Evolutionary conservation across 2,797 vertebrate genomes (phyloP).

Genomic region (Denticeps clupeoides): DNA sequence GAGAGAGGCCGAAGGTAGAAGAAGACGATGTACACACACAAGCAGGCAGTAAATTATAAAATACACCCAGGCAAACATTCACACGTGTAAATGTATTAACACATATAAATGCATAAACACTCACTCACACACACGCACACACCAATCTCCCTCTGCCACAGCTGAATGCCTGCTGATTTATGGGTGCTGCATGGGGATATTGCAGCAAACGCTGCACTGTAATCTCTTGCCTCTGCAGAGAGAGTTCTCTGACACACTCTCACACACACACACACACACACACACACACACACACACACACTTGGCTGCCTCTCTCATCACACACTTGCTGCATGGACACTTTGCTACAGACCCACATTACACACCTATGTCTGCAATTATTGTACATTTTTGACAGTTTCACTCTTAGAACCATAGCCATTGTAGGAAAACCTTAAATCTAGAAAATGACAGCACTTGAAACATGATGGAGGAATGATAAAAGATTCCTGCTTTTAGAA

Average conservation of each 20-base stretch:
- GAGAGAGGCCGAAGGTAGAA: background rate
- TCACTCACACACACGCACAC: slow-evolving; percentile 6
- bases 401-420: too few species aligned
- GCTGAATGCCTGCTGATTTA: slow-evolving; percentile 36
- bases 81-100: background rate
- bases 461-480: too few species aligned
- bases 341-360: too few species aligned
- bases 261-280: background rate
- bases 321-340: too few species aligned
- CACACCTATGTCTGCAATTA: too few species aligned
- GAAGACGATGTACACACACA: background rate
- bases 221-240: slow-evolving; percentile 19
- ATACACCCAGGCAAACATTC: too few species aligned
- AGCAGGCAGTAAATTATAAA: too few species aligned
- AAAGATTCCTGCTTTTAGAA: too few species aligned
- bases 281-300: background rate
- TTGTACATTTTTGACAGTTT: too few species aligned
- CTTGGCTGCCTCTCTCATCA: too few species aligned
- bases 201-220: slow-evolving; percentile 23
- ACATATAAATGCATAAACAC: slow-evolving; percentile 7
- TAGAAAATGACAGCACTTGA: too few species aligned
- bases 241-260: background rate
- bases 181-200: slow-evolving; percentile 24
- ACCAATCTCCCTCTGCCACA: slow-evolving; percentile 20
- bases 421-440: too few species aligned